A percentile compares a stretch with the other conserved stretches of the same genome.
These are phyloP conservation scores for Azemiops feae DNA, from an alignment of 2,113 vertebrate species.

Conservation along the genomic window DNA sequence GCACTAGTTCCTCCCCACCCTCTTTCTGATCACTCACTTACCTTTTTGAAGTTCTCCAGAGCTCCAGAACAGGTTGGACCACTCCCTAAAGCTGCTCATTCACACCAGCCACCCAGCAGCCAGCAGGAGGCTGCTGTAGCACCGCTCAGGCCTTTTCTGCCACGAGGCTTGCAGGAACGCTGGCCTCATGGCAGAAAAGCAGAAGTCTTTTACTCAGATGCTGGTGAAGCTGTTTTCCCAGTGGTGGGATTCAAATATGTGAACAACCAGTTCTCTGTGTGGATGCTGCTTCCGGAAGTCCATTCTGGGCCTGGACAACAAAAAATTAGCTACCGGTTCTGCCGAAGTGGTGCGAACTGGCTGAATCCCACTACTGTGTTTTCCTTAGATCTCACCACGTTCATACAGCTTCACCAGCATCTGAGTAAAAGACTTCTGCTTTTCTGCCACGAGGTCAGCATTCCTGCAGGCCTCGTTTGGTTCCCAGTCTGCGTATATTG, in stretches of 20 bases:
- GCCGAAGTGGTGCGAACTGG: too few species aligned
- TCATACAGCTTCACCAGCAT: neutral
- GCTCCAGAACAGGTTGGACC: too few species aligned
- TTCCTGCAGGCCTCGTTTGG: neutral
- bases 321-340: too few species aligned
- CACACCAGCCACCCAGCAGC: neutral
- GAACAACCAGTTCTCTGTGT: too few species aligned
- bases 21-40: too few species aligned
- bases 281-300: too few species aligned
- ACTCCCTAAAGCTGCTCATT: neutral
- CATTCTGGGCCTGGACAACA: too few species aligned
- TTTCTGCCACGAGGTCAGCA: neutral
- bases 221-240: neutral
- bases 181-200: neutral
- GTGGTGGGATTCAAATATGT: too few species aligned
- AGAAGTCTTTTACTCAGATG: neutral
- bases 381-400: neutral
- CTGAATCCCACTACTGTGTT: too few species aligned
- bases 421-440: neutral
- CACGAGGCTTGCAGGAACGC: neutral
- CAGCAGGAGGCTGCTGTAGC: neutral
- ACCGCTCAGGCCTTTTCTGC: neutral
- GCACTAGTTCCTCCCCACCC: too few species aligned
- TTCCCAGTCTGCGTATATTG: neutral
- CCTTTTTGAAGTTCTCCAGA: too few species aligned